A percentile compares a stretch with the other conserved stretches of the same genome.
Conservation (phyloP, 2,797 vertebrate genomes). For the Malacoraja senta region DNA sequence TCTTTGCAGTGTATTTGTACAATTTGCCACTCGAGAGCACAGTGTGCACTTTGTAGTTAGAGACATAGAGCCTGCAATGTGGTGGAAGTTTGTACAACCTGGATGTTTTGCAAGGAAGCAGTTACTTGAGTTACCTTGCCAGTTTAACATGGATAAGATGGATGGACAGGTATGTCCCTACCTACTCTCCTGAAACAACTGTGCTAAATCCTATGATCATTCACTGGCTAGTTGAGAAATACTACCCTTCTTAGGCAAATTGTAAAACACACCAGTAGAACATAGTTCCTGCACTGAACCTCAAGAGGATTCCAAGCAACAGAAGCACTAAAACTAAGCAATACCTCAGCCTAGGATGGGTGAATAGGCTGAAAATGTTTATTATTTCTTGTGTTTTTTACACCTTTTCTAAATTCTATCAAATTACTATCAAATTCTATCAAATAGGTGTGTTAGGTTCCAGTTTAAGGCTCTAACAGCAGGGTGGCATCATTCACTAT, state of each 20-base stretch:
- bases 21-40: too few species aligned
- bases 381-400: not conserved
- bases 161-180: not conserved
- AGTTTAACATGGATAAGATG: not conserved
- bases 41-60: not conserved
- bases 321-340: too few species aligned
- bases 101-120: not conserved
- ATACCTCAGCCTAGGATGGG: too few species aligned
- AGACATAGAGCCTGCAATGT: not conserved
- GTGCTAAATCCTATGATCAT: not conserved
- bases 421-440: not conserved
- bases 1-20: too few species aligned
- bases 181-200: not conserved
- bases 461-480: not conserved
- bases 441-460: not conserved
- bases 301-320: too few species aligned
- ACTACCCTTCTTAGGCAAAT: not conserved
- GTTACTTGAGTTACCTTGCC: too few species aligned
- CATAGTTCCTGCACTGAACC: too few species aligned
- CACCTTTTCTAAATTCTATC: not conserved
- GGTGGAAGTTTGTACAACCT: not conserved
- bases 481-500: not conserved
- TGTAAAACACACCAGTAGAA: not conserved
- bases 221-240: not conserved
- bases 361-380: too few species aligned